These are phyloP conservation scores for Drepana falcataria DNA, from an alignment of 2,888 invertebrate genomes.

Conservation along the genomic window DNA sequence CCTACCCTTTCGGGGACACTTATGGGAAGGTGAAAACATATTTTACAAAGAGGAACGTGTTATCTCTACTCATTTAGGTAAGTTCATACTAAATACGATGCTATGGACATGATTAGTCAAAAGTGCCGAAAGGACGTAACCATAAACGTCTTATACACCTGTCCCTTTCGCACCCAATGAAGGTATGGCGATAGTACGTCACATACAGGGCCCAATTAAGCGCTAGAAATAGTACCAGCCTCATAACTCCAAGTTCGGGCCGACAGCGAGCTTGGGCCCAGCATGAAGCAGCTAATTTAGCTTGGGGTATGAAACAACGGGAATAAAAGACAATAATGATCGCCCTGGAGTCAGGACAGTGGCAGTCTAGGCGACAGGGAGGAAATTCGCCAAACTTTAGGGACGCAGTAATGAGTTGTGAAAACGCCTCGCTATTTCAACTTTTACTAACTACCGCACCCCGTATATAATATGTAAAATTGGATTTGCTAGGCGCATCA, in stretches of 20 bases:
- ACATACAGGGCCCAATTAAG: background rate
- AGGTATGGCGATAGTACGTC: too few relatives aligned
- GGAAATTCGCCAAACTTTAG: background rate
- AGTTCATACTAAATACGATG: too few relatives aligned
- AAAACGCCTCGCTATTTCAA: slow-evolving; percentile 4
- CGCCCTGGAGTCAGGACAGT: background rate
- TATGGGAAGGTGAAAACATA: too few relatives aligned
- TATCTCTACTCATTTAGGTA: too few relatives aligned
- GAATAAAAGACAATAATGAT: background rate
- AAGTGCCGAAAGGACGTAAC: too few relatives aligned
- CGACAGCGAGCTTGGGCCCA: background rate
- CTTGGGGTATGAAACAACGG: background rate
- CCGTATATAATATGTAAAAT: background rate
- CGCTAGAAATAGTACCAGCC: background rate
- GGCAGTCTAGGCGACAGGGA: background rate
- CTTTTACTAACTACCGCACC: slow-evolving; percentile 1
- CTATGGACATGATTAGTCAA: too few relatives aligned
- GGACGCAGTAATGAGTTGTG: slow-evolving; percentile 9
- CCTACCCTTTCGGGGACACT: too few relatives aligned
- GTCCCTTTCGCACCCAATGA: too few relatives aligned
- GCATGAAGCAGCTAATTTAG: background rate
- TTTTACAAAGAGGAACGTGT: too few relatives aligned
- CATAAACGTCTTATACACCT: too few relatives aligned
- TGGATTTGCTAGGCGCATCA: background rate
- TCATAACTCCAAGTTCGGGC: background rate